phyloP scores from a whole-genome alignment of 2,888 invertebrate species.

The Lepetodrilus schrolli region DNA sequence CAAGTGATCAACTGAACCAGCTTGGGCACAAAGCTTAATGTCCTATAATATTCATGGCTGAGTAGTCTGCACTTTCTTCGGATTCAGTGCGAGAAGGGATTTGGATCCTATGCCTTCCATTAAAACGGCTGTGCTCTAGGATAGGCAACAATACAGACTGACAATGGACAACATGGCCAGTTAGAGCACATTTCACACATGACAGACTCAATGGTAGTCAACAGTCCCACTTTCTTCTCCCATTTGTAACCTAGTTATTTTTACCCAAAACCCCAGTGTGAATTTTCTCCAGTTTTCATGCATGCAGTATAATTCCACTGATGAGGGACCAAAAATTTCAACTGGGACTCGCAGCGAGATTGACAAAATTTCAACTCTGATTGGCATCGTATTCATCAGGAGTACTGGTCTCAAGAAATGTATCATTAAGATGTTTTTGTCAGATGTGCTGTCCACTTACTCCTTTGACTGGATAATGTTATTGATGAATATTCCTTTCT shows the following conservation, averaged over 20 bases:
- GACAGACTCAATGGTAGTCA: constrained; percentile 3
- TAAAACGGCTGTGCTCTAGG: constrained; percentile 28
- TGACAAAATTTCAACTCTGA: neutral
- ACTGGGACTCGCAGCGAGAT: neutral
- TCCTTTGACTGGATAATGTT: neutral
- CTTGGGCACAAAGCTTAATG: constrained; percentile 26
- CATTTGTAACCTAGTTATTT: neutral
- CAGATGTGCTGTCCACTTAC: neutral
- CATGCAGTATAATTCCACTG: constrained; percentile 10
- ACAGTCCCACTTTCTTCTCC: constrained; percentile 5
- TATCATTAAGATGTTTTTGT: neutral
- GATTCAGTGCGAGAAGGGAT: constrained; percentile 10
- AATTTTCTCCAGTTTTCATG: constrained; percentile 16
- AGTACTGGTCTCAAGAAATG: neutral
- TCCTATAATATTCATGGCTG: constrained; percentile 24
- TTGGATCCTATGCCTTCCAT: constrained; percentile 24
- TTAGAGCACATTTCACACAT: constrained; percentile 33
- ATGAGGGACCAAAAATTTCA: constrained; percentile 16
- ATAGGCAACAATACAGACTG: constrained; percentile 28
- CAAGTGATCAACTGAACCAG: constrained; percentile 18
- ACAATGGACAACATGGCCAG: constrained; percentile 31
- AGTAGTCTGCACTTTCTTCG: neutral
- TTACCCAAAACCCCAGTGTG: constrained; percentile 7
- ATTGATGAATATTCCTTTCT: constrained; percentile 5
- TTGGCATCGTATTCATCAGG: constrained; percentile 5